Evolutionary conservation across 2,888 invertebrate species (phyloP).

Genomic region (Eupithecia subfuscata): DNA sequence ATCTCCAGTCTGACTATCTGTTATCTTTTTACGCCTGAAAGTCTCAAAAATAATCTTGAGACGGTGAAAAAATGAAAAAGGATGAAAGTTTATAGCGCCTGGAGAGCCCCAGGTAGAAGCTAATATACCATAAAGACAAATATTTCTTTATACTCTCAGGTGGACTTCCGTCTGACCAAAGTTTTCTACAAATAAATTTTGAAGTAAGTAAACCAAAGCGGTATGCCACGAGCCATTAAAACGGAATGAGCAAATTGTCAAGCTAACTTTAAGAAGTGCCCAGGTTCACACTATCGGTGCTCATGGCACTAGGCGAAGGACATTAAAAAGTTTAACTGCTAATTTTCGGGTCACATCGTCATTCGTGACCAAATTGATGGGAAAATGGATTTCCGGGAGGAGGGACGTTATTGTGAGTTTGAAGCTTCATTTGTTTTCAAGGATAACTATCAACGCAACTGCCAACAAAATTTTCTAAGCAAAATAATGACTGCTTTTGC

Average conservation of each 20-base stretch:
- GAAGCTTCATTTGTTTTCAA: conserved; percentile 27
- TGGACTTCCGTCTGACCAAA: background rate
- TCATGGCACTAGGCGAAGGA: conserved; percentile 49
- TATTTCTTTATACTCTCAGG: no score
- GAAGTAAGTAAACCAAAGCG: background rate
- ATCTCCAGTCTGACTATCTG: background rate
- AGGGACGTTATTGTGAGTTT: conserved; percentile 33
- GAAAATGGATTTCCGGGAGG: conserved; percentile 68
- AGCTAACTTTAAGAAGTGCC: background rate
- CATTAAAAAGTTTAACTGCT: conserved; percentile 78
- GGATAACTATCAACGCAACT: conserved; percentile 16
- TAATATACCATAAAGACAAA: background rate
- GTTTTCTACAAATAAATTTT: background rate
- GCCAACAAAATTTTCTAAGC: background rate
- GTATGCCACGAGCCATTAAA: background rate
- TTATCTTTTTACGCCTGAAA: background rate
- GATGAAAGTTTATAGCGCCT: background rate
- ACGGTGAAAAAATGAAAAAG: background rate
- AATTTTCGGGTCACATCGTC: conserved; percentile 72
- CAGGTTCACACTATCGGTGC: conserved; percentile 38
- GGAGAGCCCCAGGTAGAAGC: background rate
- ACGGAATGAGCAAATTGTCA: background rate
- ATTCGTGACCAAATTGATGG: conserved; percentile 71
- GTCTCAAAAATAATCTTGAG: background rate
- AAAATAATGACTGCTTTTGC: background rate